phyloP scores from a whole-genome alignment of 2,113 vertebrate genomes.

The Phoenicopterus ruber region DNA sequence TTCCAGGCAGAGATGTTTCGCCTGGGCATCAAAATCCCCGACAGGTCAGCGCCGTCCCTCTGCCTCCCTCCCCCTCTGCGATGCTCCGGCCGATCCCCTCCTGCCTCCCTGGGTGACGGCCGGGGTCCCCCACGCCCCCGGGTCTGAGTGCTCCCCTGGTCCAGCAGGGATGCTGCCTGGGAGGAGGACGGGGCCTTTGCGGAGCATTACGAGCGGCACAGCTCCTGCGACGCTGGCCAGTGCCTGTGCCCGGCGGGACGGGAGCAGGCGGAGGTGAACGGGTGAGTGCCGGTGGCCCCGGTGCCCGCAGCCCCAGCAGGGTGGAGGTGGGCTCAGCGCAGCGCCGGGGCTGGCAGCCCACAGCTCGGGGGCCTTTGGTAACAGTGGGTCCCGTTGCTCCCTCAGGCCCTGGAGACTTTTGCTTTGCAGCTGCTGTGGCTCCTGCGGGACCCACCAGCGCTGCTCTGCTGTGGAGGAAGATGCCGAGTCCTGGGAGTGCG shows the following conservation, averaged over 20 bases:
- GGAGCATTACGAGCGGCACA: rapidly evolving
- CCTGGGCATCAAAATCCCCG: neutral
- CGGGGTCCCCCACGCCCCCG: too few relatives aligned
- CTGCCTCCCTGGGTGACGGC: rapidly evolving
- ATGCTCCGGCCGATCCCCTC: rapidly evolving
- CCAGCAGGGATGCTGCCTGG: neutral
- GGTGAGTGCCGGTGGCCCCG: neutral
- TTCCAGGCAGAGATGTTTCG: neutral
- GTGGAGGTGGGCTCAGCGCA: neutral
- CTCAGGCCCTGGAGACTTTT: neutral
- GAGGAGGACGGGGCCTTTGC: neutral
- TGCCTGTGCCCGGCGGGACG: neutral
- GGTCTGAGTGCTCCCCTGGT: neutral
- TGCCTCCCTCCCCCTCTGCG: neutral
- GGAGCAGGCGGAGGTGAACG: rapidly evolving
- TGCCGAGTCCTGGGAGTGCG: neutral
- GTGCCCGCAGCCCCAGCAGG: rapidly evolving
- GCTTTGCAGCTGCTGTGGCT: neutral
- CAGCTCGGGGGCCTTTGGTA: neutral
- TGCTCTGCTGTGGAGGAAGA: neutral
- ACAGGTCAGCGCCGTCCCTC: neutral
- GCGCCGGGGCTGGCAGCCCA: neutral
- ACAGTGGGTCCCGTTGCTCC: neutral
- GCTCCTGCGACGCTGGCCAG: neutral
- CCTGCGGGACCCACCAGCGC: neutral